Evolutionary conservation across 30 jellyfish, hydroid and myxozoan genomes (phyloP).

Genomic region (Morbakka virulenta): DNA sequence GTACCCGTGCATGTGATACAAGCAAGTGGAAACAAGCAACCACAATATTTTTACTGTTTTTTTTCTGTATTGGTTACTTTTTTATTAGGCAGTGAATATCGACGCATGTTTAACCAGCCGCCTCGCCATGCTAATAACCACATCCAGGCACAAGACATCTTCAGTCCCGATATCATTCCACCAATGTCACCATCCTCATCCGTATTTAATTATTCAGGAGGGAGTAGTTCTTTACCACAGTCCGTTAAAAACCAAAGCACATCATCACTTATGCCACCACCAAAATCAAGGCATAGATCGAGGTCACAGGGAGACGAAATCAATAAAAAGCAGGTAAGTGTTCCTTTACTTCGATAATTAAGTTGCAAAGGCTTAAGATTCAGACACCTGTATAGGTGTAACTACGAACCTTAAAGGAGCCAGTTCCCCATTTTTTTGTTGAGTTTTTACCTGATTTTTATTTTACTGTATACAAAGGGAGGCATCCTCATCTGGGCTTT

Average conservation of each 20-base stretch:
- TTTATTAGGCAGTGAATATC: slow-evolving; percentile 27
- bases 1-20: too few relatives aligned
- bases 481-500: neutral
- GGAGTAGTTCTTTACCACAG: slow-evolving; percentile 26
- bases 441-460: neutral
- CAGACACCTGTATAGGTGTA: neutral
- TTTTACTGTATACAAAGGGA: too few relatives aligned
- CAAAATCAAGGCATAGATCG: slow-evolving; percentile 68
- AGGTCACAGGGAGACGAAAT: slow-evolving; percentile 83
- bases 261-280: slow-evolving; percentile 54
- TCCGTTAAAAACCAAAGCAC: slow-evolving; percentile 53
- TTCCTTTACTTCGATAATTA: too few relatives aligned
- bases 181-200: slow-evolving; percentile 59
- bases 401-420: neutral
- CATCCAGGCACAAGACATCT: slow-evolving; percentile 57
- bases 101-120: slow-evolving; percentile 38
- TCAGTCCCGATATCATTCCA: slow-evolving; percentile 22
- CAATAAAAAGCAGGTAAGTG: slow-evolving; percentile 28
- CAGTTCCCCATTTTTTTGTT: neutral
- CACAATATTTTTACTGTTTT: too few relatives aligned
- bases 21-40: too few relatives aligned
- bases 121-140: slow-evolving; percentile 35
- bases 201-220: slow-evolving; percentile 38
- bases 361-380: too few relatives aligned
- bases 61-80: neutral